phyloP scores from a whole-genome alignment of 1,140 invertebrate species.

The Neodiprion lecontei region DNA sequence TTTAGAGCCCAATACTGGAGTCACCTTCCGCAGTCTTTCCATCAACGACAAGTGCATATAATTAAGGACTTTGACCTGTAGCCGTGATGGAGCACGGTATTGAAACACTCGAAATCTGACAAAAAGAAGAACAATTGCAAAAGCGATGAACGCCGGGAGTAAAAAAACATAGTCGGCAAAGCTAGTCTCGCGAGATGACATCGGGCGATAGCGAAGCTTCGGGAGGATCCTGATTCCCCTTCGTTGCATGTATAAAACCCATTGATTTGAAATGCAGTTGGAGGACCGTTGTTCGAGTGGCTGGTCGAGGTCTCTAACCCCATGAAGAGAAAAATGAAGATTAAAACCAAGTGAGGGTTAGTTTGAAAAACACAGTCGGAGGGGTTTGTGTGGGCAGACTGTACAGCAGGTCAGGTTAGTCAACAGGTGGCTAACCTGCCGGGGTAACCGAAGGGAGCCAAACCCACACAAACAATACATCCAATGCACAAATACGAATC shows the following conservation, averaged over 20 bases:
- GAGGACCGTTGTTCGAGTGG: slow-evolving; percentile 18
- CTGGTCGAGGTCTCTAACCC: slow-evolving; percentile 45
- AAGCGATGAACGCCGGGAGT: no score
- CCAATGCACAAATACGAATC: slow-evolving; percentile 60
- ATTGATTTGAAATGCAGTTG: slow-evolving; percentile 40
- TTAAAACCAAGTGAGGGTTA: slow-evolving; percentile 37
- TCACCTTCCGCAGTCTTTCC: no score
- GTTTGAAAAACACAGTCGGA: slow-evolving; percentile 38
- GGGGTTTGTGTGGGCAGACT: slow-evolving; percentile 41
- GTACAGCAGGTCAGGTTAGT: slow-evolving; percentile 50
- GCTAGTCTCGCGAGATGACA: no score
- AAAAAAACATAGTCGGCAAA: no score
- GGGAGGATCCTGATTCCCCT: background rate
- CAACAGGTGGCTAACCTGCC: slow-evolving; percentile 63
- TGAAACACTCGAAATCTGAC: no score
- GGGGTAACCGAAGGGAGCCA: slow-evolving; percentile 41
- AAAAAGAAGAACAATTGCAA: no score
- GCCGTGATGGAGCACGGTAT: no score
- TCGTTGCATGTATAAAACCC: background rate
- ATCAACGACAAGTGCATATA: background rate
- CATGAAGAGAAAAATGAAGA: slow-evolving; percentile 50
- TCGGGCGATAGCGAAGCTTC: no score
- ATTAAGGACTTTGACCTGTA: background rate
- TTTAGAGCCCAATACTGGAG: slow-evolving; percentile 33
- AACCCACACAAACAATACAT: slow-evolving; percentile 60